A percentile compares a stretch with the other conserved stretches of the same genome.
phyloP scores from a whole-genome alignment of 2,113 vertebrate genomes.

The Perccottus glenii region DNA sequence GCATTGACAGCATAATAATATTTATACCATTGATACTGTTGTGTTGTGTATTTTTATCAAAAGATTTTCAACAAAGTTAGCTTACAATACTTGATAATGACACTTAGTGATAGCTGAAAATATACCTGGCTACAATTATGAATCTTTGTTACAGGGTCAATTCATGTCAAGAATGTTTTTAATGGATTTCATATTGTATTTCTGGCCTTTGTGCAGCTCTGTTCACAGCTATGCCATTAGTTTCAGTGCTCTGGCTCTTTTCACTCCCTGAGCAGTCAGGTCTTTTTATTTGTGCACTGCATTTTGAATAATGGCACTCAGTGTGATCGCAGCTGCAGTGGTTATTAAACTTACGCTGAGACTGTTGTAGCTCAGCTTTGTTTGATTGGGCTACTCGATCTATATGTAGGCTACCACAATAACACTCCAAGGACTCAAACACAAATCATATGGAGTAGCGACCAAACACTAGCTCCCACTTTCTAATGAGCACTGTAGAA shows the following conservation, averaged over 20 bases:
- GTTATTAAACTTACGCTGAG: slow-evolving; percentile 34
- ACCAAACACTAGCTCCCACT: too few species aligned
- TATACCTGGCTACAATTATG: neutral
- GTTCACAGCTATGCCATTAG: slow-evolving; percentile 26
- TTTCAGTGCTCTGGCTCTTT: slow-evolving; percentile 37
- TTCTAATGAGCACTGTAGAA: too few species aligned
- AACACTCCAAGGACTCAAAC: neutral
- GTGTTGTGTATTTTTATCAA: too few species aligned
- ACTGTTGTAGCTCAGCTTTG: slow-evolving; percentile 8
- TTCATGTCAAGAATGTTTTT: slow-evolving; percentile 24
- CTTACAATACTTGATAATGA: neutral
- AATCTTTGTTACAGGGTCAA: slow-evolving; percentile 16
- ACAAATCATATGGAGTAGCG: neutral
- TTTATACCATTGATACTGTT: too few species aligned
- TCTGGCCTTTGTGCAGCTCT: slow-evolving; percentile 20
- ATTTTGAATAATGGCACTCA: slow-evolving; percentile 29
- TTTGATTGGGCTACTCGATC: neutral
- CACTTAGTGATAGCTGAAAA: neutral
- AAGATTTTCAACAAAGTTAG: neutral
- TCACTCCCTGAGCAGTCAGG: slow-evolving; percentile 24
- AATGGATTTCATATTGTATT: slow-evolving; percentile 40
- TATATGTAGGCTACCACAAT: neutral
- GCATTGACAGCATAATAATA: too few species aligned
- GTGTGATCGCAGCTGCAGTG: slow-evolving; percentile 18
- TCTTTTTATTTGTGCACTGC: slow-evolving; percentile 38